Conservation (phyloP, 2,888 invertebrate species). For the Acanthoscelides obtectus region DNA sequence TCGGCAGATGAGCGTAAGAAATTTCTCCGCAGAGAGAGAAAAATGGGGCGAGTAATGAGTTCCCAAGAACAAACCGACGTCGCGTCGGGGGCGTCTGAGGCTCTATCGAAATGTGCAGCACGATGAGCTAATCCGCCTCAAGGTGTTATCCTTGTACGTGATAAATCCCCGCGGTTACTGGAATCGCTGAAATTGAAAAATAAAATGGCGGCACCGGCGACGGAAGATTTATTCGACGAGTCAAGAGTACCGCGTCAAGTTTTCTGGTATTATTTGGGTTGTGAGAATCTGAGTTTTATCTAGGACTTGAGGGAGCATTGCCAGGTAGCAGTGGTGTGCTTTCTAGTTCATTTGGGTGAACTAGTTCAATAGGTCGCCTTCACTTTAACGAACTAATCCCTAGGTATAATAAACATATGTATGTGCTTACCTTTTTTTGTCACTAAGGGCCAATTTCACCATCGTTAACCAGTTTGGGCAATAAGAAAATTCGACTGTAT, state of each 20-base stretch:
- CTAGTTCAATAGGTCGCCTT: no score
- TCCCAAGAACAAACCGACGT: neutral
- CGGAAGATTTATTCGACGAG: neutral
- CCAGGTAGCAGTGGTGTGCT: no score
- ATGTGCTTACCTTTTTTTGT: no score
- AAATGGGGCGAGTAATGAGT: neutral
- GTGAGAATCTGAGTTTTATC: no score
- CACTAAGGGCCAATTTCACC: no score
- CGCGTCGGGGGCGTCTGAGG: neutral
- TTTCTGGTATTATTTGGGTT: no score
- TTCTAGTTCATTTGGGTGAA: no score
- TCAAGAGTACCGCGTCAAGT: neutral
- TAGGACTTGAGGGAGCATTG: no score
- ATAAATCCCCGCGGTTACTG: neutral
- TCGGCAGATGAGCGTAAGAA: neutral
- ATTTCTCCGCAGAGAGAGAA: neutral
- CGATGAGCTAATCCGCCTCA: neutral
- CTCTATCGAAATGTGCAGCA: neutral
- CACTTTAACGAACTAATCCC: no score
- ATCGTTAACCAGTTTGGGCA: no score
- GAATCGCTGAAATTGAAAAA: neutral
- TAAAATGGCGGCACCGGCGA: neutral
- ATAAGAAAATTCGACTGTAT: no score
- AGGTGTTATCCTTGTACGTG: neutral
- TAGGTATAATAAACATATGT: no score